A percentile compares a stretch with the other conserved stretches of the same genome.
Conservation (phyloP, 2,113 vertebrate genomes). For the Bos javanicus region DNA sequence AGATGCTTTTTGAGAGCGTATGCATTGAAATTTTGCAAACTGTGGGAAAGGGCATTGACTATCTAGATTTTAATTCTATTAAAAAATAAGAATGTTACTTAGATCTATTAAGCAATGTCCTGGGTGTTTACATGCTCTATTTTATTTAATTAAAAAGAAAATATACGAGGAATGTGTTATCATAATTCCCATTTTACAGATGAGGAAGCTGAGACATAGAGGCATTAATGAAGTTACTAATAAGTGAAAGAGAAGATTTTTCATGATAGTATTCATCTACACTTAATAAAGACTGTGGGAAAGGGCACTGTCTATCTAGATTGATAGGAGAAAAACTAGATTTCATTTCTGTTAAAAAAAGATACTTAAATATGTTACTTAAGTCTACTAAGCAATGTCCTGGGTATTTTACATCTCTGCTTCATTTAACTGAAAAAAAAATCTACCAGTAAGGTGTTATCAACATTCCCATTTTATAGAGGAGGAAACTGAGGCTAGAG, state of each 20-base stretch:
- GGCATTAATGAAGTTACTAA: not conserved
- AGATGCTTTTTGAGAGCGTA: not conserved
- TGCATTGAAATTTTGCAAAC: not conserved
- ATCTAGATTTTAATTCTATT: not conserved
- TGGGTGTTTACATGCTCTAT: not conserved
- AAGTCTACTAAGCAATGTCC: not conserved
- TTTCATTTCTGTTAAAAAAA: not conserved
- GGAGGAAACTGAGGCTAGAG: not conserved
- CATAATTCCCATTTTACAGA: not conserved
- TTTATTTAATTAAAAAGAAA: not conserved
- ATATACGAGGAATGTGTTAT: not conserved
- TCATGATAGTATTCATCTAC: not conserved
- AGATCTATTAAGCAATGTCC: not conserved
- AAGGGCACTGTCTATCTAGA: not conserved
- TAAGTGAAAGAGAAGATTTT: not conserved
- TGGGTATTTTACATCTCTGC: not conserved
- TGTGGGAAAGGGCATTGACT: not conserved
- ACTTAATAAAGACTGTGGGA: not conserved
- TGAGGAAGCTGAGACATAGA: not conserved
- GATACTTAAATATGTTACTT: not conserved
- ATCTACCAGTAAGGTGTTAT: not conserved
- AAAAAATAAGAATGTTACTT: not conserved
- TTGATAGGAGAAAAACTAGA: not conserved
- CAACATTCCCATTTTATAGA: not conserved
- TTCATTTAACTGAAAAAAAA: not conserved